Evolutionary conservation across 1,140 invertebrate species (phyloP), one percentile per base, ranked within the genome.

Genomic region (Thalassaphorura encarpata): DNA sequence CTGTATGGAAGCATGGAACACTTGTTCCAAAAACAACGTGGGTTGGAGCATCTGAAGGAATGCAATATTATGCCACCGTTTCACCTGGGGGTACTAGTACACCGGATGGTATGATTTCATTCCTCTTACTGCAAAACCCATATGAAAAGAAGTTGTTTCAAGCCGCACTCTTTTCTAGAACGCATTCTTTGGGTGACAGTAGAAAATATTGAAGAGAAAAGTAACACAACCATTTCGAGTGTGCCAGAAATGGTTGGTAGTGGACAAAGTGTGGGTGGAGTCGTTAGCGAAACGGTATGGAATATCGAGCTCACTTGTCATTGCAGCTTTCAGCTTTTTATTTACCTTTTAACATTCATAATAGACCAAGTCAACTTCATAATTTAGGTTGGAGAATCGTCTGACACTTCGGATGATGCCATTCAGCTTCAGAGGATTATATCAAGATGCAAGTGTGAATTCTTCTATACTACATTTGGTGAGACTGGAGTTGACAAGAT

Each of bases 51-150:
- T 76, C 99, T 1, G 90, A 96, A 69, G 93, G 92, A 71, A 97
- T 99, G 92, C 93, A 97, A 79, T 98, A 97, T 74, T 98, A 97
- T 76, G 92, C 92, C 2, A 97, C 93, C 27, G 92, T 97, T 26
- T 89, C 84, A 69, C 54, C 69, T 42, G 72, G 73, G 66, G 69
- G 70, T 72, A 68, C 26, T 48, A 43, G 43, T 5, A 27, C 31
- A 51, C 8, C 15, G 13, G 13, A 29, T 47, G 28, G 13, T 3
- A 19, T 11, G n/a, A n/a, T n/a, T n/a, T n/a, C n/a, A n/a, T n/a
- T n/a, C n/a, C n/a, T n/a, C n/a, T n/a, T n/a, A n/a, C n/a, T n/a
- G n/a, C n/a, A n/a, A n/a, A n/a, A n/a, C n/a, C n/a, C n/a, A n/a
- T n/a, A n/a, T n/a, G n/a, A n/a, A n/a, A n/a, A n/a, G n/a, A n/a